Evolutionary conservation across 2,888 invertebrate species (phyloP), one percentile per base, ranked within the genome.

Genomic region (Drosophila incognita): DNA sequence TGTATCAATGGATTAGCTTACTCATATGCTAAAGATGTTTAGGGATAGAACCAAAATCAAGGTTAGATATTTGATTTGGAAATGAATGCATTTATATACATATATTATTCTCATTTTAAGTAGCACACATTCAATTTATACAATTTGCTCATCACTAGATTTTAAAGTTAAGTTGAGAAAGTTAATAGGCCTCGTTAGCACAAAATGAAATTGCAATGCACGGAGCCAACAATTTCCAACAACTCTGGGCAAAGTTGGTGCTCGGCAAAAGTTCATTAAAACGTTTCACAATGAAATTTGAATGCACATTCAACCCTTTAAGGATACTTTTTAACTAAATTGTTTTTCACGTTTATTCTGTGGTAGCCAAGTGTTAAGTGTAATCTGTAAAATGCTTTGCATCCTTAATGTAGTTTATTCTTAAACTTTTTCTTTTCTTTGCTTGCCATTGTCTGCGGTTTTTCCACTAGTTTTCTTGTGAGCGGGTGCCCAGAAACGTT

Each of bases 361-460:
- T 13, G 48, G 10, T 42, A 42, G 36, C 21, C 52, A 69, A 57
- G 76, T 66, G 66, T 57, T 49, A 51, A 42, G 57, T 65, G 58
- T 36, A 36, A 49, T 48, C 54, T 63, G 58, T 54, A 33, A 52
- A 68, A 54, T 60, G 49, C 46, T 57, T 49, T 61, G 63, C 57
- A 69, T 66, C 38, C 48, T 65, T 48, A 29, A 36, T 46, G 40
- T 48, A 56, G 42, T 38, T 64, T 63, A 40, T 68, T 56, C 18
- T 46, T 40, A 1, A 46, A 24, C 8, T 24, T 42, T 49, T 31
- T 48, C 53, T 52, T 29, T 36, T 66, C 18, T 15, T 36, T 31
- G 54, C 38, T 64, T 57, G 69, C 74, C 52, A 74, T 73, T 80
- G 80, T 80, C 68, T 72, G 57, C 60, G 73, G 67, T 61, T 56